Evolutionary conservation across 2,888 invertebrate genomes (phyloP).

Genomic region (Meiosimyza decipiens): DNA sequence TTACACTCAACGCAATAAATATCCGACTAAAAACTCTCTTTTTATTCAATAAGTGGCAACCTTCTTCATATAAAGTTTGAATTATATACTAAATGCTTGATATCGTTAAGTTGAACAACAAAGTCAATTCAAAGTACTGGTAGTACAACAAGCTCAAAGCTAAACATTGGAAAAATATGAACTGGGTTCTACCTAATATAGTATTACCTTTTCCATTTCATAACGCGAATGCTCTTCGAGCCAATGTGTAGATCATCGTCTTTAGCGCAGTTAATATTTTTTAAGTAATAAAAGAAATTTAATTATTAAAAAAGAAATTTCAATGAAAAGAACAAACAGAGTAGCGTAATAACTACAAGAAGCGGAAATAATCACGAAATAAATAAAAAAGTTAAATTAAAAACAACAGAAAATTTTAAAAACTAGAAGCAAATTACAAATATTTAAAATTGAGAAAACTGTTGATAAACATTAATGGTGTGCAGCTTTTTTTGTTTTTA

Average conservation of each 20-base stretch:
- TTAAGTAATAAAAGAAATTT: neutral
- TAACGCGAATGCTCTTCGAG: slow-evolving; percentile 59
- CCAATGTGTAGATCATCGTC: slow-evolving; percentile 62
- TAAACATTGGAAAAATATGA: too few relatives aligned
- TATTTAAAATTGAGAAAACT: slow-evolving; percentile 22
- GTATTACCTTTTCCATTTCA: slow-evolving; percentile 62
- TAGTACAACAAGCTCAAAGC: too few relatives aligned
- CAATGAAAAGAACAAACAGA: neutral
- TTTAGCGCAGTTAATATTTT: slow-evolving; percentile 38
- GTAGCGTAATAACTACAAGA: neutral
- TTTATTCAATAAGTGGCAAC: too few relatives aligned
- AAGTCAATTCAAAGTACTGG: too few relatives aligned
- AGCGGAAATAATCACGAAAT: neutral
- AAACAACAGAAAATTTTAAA: slow-evolving; percentile 25
- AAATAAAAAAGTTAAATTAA: slow-evolving; percentile 30
- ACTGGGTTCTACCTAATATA: too few relatives aligned
- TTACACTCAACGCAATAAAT: too few relatives aligned
- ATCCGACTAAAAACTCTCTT: too few relatives aligned
- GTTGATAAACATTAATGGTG: neutral
- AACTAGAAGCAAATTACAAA: slow-evolving; percentile 13
- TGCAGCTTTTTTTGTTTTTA: slow-evolving; percentile 9
- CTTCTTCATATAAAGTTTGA: too few relatives aligned
- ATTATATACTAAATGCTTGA: too few relatives aligned
- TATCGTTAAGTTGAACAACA: too few relatives aligned
- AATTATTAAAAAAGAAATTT: neutral